phyloP scores from a whole-genome alignment of 2,797 vertebrate species.

The Channa striata region DNA sequence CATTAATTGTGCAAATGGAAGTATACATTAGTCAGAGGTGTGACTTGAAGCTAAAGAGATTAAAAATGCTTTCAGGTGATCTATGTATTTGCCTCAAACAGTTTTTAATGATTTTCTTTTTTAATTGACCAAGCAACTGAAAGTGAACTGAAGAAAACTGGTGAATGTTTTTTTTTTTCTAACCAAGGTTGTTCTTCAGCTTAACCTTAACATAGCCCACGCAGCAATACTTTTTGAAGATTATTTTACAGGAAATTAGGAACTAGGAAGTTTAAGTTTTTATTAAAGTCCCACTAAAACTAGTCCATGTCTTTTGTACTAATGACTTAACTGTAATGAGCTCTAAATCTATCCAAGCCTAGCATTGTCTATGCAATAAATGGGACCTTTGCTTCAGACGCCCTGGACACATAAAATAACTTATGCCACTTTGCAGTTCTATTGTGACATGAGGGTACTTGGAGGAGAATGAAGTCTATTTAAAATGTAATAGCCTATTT shows the following conservation, averaged over 20 bases:
- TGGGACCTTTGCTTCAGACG: slow-evolving; percentile 1
- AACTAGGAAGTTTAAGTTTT: background rate
- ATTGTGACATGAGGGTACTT: slow-evolving; percentile 30
- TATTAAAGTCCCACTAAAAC: background rate
- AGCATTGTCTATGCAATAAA: slow-evolving; percentile 3
- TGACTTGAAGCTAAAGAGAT: background rate
- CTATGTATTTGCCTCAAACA: background rate
- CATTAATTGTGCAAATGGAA: background rate
- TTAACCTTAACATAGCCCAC: background rate
- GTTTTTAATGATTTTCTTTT: background rate
- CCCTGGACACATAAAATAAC: background rate
- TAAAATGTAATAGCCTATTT: slow-evolving; percentile 26
- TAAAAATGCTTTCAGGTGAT: background rate
- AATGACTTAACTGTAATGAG: background rate
- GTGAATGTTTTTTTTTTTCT: background rate
- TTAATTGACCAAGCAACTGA: background rate
- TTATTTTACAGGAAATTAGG: too few species aligned
- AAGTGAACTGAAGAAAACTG: background rate
- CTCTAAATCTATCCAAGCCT: slow-evolving; percentile 7
- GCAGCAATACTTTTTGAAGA: background rate
- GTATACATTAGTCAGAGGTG: background rate
- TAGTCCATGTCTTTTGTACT: background rate
- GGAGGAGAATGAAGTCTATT: slow-evolving; percentile 6
- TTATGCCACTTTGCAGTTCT: slow-evolving; percentile 15
- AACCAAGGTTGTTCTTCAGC: background rate